Evolutionary conservation across 64 coral and sea anemone genomes (phyloP).

Genomic region (Cladopsammia gracilis): DNA sequence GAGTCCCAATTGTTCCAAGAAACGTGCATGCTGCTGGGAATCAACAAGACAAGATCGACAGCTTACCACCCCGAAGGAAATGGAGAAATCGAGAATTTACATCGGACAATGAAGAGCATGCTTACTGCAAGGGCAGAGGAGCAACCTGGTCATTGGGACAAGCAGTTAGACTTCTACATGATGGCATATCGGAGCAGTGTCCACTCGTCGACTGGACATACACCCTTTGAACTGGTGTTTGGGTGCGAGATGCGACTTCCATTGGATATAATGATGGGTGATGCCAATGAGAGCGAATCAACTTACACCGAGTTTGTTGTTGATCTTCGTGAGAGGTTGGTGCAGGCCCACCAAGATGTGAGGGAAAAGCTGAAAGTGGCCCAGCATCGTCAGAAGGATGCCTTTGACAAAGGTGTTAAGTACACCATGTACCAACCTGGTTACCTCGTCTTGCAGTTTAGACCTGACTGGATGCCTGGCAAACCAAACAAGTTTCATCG

Average conservation of each 20-base stretch:
- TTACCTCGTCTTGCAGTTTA: too few species aligned
- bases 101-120: constrained; percentile 47
- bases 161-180: constrained; percentile 43
- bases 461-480: too few species aligned
- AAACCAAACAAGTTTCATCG: too few species aligned
- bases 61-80: constrained; percentile 60
- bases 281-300: too few species aligned
- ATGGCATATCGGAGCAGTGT: too few species aligned
- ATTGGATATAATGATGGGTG: constrained; percentile 39
- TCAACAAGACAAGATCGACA: constrained; percentile 52
- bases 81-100: constrained; percentile 42
- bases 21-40: neutral
- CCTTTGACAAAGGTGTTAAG: too few species aligned
- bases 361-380: too few species aligned
- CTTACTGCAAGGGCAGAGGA: constrained; percentile 38
- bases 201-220: constrained; percentile 47
- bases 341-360: too few species aligned
- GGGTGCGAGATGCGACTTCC: constrained; percentile 58
- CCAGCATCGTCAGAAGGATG: too few species aligned
- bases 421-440: too few species aligned
- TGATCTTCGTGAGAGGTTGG: too few species aligned
- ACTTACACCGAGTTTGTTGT: too few species aligned
- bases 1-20: constrained; percentile 23
- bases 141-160: constrained; percentile 33
- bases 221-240: constrained; percentile 51